Evolutionary conservation across 2,113 vertebrate species (phyloP).

Genomic region (Chamaetylas fuelleborni): DNA sequence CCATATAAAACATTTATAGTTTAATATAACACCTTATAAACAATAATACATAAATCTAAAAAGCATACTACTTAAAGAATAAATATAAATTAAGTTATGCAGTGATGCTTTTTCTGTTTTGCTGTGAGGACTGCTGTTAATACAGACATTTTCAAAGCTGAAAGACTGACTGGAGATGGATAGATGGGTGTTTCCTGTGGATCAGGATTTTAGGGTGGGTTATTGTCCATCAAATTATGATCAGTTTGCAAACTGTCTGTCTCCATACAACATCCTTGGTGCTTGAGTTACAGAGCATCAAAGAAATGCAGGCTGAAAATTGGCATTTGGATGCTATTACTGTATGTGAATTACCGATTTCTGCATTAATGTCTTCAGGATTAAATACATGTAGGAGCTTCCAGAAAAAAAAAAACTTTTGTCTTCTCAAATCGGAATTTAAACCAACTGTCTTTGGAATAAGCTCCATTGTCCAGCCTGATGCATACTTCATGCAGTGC

Average conservation of each 20-base stretch:
- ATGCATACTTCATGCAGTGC: not conserved
- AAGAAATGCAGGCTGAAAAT: not conserved
- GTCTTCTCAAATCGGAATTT: not conserved
- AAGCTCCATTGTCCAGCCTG: not conserved
- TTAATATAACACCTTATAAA: not conserved
- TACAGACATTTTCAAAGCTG: not conserved
- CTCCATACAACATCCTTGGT: not conserved
- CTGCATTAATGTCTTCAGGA: not conserved
- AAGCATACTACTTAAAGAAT: not conserved
- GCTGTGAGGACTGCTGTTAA: not conserved
- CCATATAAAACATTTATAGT: not conserved
- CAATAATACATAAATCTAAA: not conserved
- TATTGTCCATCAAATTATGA: not conserved
- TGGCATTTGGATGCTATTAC: not conserved
- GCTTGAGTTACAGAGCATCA: not conserved
- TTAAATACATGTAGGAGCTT: not conserved
- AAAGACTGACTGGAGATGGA: not conserved
- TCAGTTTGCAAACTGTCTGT: not conserved
- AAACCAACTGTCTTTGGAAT: not conserved
- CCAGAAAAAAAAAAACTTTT: not conserved
- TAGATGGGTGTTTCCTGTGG: not conserved
- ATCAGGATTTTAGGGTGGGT: not conserved
- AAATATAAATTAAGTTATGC: not conserved
- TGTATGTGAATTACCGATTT: not conserved
- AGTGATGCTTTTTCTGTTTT: not conserved